Evolutionary conservation across 2,888 invertebrate species (phyloP), one percentile per base, ranked within the genome.

Genomic region (Acholoe squamosa): DNA sequence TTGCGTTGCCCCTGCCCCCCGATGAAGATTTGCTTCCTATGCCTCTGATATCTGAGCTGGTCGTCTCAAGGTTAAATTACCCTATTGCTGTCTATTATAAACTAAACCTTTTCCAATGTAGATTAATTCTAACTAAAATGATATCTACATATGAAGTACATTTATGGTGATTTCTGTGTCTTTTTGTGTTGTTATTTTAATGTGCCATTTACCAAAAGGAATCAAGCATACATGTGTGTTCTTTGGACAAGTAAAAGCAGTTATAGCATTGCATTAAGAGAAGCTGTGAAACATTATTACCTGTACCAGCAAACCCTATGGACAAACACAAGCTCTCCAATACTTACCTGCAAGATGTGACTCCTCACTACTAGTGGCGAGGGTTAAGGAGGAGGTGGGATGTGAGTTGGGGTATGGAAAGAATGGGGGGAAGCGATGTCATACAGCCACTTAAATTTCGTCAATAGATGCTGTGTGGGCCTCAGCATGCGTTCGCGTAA

Each of bases 361-460:
- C n/a, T 61, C 61, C 61, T 61, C 14, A n/a, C 16, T 31, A 34
- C 34, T 80, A 34, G 43, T 80, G 80, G 80, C 5, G 43, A 22
- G 80, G 80, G 80, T 76, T 14, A 43, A 43, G 80, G 80, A 43
- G 80, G 80, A 43, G 43, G 80, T 10, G 0, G 43, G 80, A 33
- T 19, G 80, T 31, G 76, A 76, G 31, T 28, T 28, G 80, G 80
- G 80, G 80, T 34, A 43, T 33, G 80, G 80, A 80, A 80, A 5
- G 43, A 80, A 22, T 22, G 76, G 80, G 80, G 84, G 92, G 92
- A 90, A 92, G 91, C 92, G 28, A n/a, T 33, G 51, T 89, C 84
- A 90, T 89, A 92, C 92, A 92, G 90, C 92, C 67, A 91, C 92
- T 92, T 91, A 84, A 92, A 92, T 91, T 92, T 92, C 80, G 90